Evolutionary conservation across 1,140 invertebrate genomes (phyloP).

Genomic region (Anoplophora glabripennis): DNA sequence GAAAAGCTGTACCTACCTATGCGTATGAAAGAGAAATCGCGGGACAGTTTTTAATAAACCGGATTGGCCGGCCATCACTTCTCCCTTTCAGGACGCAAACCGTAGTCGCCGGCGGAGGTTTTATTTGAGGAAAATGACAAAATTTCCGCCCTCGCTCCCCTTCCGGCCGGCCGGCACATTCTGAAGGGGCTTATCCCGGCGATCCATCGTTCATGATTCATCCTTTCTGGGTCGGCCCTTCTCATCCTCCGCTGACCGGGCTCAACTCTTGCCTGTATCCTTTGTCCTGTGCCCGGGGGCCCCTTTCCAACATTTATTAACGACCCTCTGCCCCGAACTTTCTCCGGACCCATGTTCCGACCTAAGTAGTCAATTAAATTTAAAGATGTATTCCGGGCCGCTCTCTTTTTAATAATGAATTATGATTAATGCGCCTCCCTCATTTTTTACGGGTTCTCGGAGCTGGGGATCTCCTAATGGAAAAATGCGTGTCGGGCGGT

Average conservation of each 20-base stretch:
- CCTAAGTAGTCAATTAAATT: neutral
- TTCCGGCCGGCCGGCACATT: slow-evolving; percentile 12
- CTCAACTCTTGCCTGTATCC: slow-evolving; percentile 18
- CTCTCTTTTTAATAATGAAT: too few relatives aligned
- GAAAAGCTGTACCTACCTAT: too few relatives aligned
- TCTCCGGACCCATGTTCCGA: slow-evolving; percentile 22
- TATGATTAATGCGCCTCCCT: too few relatives aligned
- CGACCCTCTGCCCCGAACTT: slow-evolving; percentile 27
- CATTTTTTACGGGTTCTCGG: too few relatives aligned
- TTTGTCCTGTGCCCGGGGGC: slow-evolving; percentile 21
- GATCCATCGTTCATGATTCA: slow-evolving; percentile 31
- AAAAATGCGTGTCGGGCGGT: too few relatives aligned
- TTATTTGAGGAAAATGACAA: slow-evolving; percentile 10
- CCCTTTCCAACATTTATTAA: slow-evolving; percentile 22
- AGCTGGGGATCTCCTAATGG: too few relatives aligned
- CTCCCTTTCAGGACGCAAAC: slow-evolving; percentile 10
- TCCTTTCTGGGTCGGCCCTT: slow-evolving; percentile 31
- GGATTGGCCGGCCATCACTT: neutral
- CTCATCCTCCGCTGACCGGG: slow-evolving; percentile 23
- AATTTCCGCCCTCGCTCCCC: neutral
- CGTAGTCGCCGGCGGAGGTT: slow-evolving; percentile 11
- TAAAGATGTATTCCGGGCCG: too few relatives aligned
- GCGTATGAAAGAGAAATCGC: too few relatives aligned
- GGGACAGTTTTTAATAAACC: too few relatives aligned
- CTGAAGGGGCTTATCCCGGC: slow-evolving; percentile 31